Evolutionary conservation across 2,113 vertebrate genomes (phyloP).

Genomic region (Morone saxatilis): DNA sequence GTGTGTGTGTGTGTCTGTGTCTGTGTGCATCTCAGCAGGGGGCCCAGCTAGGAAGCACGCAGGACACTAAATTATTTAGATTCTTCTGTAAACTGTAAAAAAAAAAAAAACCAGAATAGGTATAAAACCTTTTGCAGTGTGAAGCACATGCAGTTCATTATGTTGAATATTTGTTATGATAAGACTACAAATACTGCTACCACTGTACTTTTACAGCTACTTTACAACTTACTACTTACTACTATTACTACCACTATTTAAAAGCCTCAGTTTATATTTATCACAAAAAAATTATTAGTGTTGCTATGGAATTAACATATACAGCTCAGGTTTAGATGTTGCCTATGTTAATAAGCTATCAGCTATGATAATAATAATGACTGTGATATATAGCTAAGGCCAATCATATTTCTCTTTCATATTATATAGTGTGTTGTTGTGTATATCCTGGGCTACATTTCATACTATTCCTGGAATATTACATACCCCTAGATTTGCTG

Average conservation of each 20-base stretch:
- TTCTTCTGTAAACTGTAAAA: slow-evolving; percentile 32
- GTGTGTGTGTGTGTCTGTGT: slow-evolving; percentile 4
- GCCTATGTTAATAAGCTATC: neutral
- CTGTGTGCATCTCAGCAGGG: slow-evolving; percentile 51
- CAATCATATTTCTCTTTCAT: too few species aligned
- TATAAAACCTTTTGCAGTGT: neutral
- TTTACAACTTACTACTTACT: neutral
- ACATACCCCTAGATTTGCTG: neutral
- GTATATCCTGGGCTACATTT: neutral
- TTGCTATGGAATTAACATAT: neutral
- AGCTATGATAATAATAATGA: neutral
- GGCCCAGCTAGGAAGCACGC: slow-evolving; percentile 16
- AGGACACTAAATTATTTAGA: slow-evolving; percentile 70
- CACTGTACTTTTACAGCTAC: neutral
- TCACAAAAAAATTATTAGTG: neutral
- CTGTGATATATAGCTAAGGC: too few species aligned
- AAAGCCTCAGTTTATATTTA: neutral
- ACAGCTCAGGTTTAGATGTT: neutral
- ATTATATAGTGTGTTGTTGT: neutral
- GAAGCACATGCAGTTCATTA: slow-evolving; percentile 3
- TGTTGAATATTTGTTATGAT: neutral
- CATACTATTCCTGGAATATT: neutral
- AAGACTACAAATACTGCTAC: neutral
- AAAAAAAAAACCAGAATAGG: neutral
- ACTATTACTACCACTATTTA: neutral